These are phyloP conservation scores for Mallateleia sp. DNA, from an alignment of 2,888 invertebrate genomes.

Conservation along the genomic window DNA sequence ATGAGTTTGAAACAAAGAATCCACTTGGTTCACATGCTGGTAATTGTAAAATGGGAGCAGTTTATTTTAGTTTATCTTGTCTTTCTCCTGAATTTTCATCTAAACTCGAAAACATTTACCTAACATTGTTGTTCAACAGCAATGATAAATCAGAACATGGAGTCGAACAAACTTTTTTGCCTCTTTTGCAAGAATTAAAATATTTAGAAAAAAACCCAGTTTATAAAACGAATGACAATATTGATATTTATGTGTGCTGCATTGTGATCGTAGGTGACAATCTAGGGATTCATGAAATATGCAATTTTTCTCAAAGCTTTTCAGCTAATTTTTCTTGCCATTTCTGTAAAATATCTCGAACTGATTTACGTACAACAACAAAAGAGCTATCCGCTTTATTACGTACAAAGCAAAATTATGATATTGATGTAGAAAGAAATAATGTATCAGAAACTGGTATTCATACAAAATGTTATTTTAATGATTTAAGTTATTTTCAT, in stretches of 20 bases:
- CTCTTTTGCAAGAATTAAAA: constrained; percentile 37
- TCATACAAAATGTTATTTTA: constrained; percentile 1
- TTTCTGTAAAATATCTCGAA: constrained; percentile 60
- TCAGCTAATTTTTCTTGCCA: constrained; percentile 57
- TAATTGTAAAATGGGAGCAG: constrained; percentile 67
- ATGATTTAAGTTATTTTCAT: constrained; percentile 15
- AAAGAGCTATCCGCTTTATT: neutral
- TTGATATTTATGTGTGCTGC: constrained; percentile 41
- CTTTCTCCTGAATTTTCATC: constrained; percentile 42
- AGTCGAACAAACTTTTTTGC: constrained; percentile 47
- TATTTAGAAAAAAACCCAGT: neutral
- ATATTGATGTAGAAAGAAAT: neutral
- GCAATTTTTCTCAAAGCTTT: constrained; percentile 63
- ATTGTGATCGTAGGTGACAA: constrained; percentile 68
- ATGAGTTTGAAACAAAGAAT: constrained; percentile 73
- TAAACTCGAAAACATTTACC: constrained; percentile 54
- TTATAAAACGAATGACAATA: constrained; percentile 10
- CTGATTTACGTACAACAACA: constrained; percentile 29
- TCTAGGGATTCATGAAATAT: constrained; percentile 67
- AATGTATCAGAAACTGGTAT: constrained; percentile 9
- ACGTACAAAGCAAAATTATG: neutral
- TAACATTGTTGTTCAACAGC: constrained; percentile 63
- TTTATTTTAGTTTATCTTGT: constrained; percentile 59
- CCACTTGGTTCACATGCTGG: constrained; percentile 71
- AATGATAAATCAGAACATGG: constrained; percentile 53